phyloP scores from a whole-genome alignment of 2,888 invertebrate genomes.

The Synergus japonicus region DNA sequence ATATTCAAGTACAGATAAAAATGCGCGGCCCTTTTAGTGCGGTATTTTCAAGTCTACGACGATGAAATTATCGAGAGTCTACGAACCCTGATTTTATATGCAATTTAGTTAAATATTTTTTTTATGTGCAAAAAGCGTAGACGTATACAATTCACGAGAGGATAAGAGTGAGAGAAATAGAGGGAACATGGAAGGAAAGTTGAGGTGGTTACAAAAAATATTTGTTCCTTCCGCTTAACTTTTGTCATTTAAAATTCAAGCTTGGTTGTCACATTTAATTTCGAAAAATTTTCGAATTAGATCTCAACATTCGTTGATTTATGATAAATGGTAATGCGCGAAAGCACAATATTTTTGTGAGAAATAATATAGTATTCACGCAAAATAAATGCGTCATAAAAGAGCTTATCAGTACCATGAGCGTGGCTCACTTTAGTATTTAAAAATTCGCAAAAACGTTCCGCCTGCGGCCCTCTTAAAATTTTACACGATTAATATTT shows the following conservation, averaged over 20 bases:
- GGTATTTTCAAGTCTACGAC: conserved; percentile 21
- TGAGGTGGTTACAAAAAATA: neutral
- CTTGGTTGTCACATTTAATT: neutral
- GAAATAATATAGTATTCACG: conserved; percentile 57
- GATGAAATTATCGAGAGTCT: conserved; percentile 24
- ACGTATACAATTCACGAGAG: conserved; percentile 38
- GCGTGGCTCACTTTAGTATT: conserved; percentile 20
- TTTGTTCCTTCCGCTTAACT: neutral
- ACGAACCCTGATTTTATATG: conserved; percentile 32
- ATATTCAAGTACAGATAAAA: conserved; percentile 10
- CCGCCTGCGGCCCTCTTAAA: conserved; percentile 56
- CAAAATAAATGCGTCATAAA: conserved; percentile 46
- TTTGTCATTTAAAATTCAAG: neutral
- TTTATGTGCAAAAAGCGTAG: conserved; percentile 47
- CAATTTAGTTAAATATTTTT: conserved; percentile 17
- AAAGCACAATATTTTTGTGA: conserved; percentile 43
- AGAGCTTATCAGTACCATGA: conserved; percentile 33
- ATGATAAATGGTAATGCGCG: neutral
- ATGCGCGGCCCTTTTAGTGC: neutral
- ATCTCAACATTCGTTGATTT: neutral
- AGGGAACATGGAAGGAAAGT: conserved; percentile 22
- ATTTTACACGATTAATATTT: conserved; percentile 69
- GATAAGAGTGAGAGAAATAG: conserved; percentile 40
- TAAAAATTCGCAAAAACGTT: conserved; percentile 42
- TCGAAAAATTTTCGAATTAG: neutral